Conservation (phyloP, 2,797 vertebrate genomes). For the Podarcis siculus region DNA sequence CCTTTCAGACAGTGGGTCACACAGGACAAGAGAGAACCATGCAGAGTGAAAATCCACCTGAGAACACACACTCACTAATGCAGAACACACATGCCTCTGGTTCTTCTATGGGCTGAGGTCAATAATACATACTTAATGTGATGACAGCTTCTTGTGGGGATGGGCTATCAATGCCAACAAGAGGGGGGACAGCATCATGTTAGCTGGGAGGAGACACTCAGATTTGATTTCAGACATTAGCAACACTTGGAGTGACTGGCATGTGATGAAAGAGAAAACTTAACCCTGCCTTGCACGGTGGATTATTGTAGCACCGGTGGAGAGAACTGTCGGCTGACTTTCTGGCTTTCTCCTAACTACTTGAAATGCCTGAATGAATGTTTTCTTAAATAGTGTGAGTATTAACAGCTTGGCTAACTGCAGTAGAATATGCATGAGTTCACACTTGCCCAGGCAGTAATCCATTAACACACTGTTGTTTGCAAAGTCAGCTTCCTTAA, state of each 20-base stretch:
- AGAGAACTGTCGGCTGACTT: slow-evolving; percentile 16
- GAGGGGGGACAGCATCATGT: not conserved
- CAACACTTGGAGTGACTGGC: slow-evolving; percentile 46
- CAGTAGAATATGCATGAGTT: not conserved
- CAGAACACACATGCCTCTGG: not conserved
- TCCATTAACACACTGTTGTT: not conserved
- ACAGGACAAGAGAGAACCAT: slow-evolving; percentile 1
- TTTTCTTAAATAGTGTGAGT: slow-evolving; percentile 5
- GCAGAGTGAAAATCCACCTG: slow-evolving; percentile 20
- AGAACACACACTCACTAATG: slow-evolving; percentile 13
- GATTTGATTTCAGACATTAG: slow-evolving; percentile 60
- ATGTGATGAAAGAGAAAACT: slow-evolving; percentile 56
- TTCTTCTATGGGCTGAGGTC: slow-evolving; percentile 39
- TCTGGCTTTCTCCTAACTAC: slow-evolving; percentile 23
- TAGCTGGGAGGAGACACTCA: slow-evolving; percentile 25
- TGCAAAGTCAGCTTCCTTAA: not conserved
- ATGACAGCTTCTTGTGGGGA: slow-evolving; percentile 26
- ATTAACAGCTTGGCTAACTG: slow-evolving; percentile 27
- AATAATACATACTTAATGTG: slow-evolving; percentile 55
- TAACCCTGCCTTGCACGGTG: slow-evolving; percentile 44
- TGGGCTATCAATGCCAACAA: slow-evolving; percentile 18
- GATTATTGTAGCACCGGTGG: slow-evolving; percentile 35
- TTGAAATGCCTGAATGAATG: slow-evolving; percentile 24
- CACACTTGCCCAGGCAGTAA: not conserved
- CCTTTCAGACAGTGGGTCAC: slow-evolving; percentile 8